Conservation (phyloP, 2,113 vertebrate genomes). For the Holacanthus passer region DNA sequence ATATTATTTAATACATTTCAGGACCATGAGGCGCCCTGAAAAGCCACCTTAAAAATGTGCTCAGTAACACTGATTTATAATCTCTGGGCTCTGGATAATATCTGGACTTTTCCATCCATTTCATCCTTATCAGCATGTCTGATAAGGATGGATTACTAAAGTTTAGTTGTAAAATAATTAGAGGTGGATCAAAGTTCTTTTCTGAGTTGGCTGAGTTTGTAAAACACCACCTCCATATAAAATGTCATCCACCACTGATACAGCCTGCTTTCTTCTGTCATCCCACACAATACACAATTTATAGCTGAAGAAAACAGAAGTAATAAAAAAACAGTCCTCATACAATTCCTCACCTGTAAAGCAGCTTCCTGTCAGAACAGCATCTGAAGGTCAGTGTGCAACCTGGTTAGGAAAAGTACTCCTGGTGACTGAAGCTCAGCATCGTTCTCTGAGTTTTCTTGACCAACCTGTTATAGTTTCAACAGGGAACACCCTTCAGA, state of each 20-base stretch:
- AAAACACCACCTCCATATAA: not conserved
- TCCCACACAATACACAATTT: too few relatives aligned
- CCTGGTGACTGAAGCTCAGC: not conserved
- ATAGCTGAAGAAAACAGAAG: not conserved
- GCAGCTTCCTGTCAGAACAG: not conserved
- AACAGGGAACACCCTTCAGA: conserved; percentile 22
- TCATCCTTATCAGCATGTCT: not conserved
- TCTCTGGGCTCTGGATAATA: too few relatives aligned
- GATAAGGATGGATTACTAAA: conserved; percentile 2
- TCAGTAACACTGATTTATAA: not conserved
- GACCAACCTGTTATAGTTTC: conserved; percentile 3
- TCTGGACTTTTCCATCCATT: not conserved
- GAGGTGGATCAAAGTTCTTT: conserved; percentile 29
- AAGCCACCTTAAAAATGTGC: not conserved
- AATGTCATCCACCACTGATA: not conserved
- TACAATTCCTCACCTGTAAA: conserved; percentile 52
- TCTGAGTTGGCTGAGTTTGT: not conserved
- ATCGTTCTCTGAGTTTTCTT: not conserved
- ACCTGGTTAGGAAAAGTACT: not conserved
- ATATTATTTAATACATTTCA: not conserved
- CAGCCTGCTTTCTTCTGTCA: not conserved
- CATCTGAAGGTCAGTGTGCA: not conserved
- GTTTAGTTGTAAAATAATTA: not conserved
- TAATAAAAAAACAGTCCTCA: not conserved
- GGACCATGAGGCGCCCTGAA: not conserved